These are phyloP conservation scores for Choloepus didactylus DNA, from an alignment of 2,797 vertebrate species.

Conservation along the genomic window DNA sequence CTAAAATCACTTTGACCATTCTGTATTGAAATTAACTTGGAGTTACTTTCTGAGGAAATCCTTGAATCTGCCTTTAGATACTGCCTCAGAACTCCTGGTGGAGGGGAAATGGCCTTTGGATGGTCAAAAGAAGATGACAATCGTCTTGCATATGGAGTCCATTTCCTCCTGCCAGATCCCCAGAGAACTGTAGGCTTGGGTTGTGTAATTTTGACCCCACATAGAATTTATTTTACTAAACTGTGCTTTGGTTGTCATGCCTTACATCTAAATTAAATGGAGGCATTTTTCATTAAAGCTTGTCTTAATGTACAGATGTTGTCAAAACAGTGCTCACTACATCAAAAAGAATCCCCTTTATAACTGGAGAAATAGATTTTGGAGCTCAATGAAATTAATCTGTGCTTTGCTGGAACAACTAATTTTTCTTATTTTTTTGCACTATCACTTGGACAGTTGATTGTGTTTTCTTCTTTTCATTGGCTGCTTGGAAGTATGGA, in stretches of 20 bases:
- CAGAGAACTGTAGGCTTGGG: no score
- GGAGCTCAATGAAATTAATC: background rate
- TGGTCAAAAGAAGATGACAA: background rate
- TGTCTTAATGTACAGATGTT: background rate
- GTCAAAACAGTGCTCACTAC: background rate
- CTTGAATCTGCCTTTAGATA: background rate
- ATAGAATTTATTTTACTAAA: background rate
- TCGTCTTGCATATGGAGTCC: rapidly evolving
- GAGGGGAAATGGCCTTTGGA: background rate
- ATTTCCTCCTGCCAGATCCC: rapidly evolving
- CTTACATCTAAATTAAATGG: no score
- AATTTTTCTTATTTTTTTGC: no score
- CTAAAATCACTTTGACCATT: background rate
- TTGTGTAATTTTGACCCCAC: background rate
- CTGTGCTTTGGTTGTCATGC: rapidly evolving
- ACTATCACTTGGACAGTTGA: rapidly evolving
- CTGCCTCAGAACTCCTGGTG: background rate
- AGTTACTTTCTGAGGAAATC: background rate
- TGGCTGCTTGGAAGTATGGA: background rate
- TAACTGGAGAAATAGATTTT: background rate
- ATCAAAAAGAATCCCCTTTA: background rate
- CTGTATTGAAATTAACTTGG: background rate
- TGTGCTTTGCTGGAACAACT: background rate
- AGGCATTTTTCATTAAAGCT: background rate
- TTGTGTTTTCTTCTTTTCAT: background rate